phyloP scores from a whole-genome alignment of 2,797 vertebrate genomes.

The Channallabes apus region DNA sequence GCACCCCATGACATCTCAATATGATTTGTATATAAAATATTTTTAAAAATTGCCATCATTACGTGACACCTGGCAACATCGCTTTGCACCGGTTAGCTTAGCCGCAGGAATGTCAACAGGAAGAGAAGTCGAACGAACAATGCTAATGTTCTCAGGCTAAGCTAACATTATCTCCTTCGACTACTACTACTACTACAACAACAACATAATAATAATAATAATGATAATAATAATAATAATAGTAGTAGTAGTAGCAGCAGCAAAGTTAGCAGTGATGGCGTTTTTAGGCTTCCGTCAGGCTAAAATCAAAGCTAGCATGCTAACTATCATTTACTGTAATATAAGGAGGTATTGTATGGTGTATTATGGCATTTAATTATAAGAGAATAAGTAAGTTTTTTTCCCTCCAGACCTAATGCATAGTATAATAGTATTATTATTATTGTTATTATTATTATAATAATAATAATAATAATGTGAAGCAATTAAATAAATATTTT shows the following conservation, averaged over 20 bases:
- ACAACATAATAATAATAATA: background rate
- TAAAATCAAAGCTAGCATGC: background rate
- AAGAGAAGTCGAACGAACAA: slow-evolving; percentile 3
- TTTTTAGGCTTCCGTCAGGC: background rate
- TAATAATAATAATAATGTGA: background rate
- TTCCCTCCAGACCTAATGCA: background rate
- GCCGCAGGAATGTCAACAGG: slow-evolving; percentile 32
- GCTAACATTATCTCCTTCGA: background rate
- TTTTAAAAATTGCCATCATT: background rate
- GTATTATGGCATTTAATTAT: background rate
- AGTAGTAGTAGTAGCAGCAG: background rate
- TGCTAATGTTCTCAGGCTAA: background rate
- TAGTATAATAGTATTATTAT: no score
- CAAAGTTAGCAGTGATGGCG: background rate
- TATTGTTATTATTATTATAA: background rate
- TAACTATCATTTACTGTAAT: background rate
- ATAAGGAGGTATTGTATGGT: background rate
- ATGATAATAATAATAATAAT: no score
- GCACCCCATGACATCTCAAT: no score
- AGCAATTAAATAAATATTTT: background rate
- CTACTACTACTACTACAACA: no score
- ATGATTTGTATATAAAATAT: no score
- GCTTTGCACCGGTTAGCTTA: slow-evolving; percentile 7
- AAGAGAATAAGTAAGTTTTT: background rate
- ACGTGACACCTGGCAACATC: background rate